Evolutionary conservation across 2,797 vertebrate species (phyloP).

Genomic region (Benthosema pterotum): DNA sequence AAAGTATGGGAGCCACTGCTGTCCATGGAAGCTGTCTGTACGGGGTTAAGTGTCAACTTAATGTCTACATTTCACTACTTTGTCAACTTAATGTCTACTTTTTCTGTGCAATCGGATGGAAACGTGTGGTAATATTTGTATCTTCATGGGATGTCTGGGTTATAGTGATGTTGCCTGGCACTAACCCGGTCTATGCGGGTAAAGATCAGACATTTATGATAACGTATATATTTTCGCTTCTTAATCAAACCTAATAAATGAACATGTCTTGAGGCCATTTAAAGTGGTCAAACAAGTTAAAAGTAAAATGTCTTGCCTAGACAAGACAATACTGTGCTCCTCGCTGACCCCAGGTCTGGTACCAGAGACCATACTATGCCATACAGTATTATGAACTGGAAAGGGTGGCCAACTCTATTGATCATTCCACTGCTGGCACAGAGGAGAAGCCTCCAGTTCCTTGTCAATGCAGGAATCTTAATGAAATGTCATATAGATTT

Average conservation of each 20-base stretch:
- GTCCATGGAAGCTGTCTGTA: not conserved
- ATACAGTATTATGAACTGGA: constrained; percentile 44
- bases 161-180: constrained; percentile 3
- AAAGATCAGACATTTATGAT: constrained; percentile 22
- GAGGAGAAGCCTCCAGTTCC: constrained; percentile 51
- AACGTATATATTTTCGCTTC: not conserved
- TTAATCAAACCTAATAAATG: not conserved
- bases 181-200: constrained; percentile 26
- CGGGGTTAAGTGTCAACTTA: not conserved
- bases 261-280: not conserved
- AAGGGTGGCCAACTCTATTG: constrained; percentile 61
- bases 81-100: constrained; percentile 18
- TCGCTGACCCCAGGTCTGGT: constrained; percentile 51
- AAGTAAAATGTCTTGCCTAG: constrained; percentile 30
- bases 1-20: no score
- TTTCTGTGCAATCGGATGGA: not conserved
- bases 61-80: constrained; percentile 20
- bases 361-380: constrained; percentile 12
- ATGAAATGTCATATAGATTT: constrained; percentile 70
- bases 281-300: constrained; percentile 2
- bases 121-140: constrained; percentile 1
- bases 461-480: constrained; percentile 60
- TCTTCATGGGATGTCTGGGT: not conserved
- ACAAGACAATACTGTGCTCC: constrained; percentile 46
- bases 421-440: constrained; percentile 57